These are phyloP conservation scores for Malacoctenus gilli DNA, from an alignment of 2,797 vertebrate genomes.

Conservation along the genomic window DNA sequence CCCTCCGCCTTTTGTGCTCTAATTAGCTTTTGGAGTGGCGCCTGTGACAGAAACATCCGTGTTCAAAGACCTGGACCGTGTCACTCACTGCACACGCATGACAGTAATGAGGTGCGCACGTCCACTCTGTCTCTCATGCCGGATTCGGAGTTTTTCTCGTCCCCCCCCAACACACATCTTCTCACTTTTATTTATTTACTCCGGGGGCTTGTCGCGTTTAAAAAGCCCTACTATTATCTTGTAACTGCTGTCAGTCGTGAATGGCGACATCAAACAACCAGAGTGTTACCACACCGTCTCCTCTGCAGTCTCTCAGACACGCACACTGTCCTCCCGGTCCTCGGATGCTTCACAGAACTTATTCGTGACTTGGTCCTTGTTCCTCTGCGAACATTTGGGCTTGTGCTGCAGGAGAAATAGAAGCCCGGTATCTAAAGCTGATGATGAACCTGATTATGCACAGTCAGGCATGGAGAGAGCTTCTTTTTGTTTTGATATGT, in stretches of 20 bases:
- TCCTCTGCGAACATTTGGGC: slow-evolving; percentile 27
- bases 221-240: slow-evolving; percentile 50
- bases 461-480: slow-evolving; percentile 21
- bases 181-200: slow-evolving; percentile 42
- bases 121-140: slow-evolving; percentile 32
- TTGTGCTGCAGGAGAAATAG: slow-evolving; percentile 16
- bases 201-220: slow-evolving; percentile 49
- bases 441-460: slow-evolving; percentile 31
- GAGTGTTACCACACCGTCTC: slow-evolving; percentile 29
- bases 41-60: slow-evolving; percentile 51
- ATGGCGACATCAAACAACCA: slow-evolving; percentile 47
- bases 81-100: slow-evolving; percentile 17
- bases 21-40: slow-evolving; percentile 65
- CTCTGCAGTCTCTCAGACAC: slow-evolving; percentile 18
- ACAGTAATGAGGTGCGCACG: slow-evolving; percentile 55
- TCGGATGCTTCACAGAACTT: slow-evolving; percentile 46
- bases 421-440: slow-evolving; percentile 42
- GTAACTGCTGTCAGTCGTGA: slow-evolving; percentile 60
- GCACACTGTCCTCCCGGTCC: slow-evolving; percentile 27
- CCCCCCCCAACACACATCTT: not conserved
- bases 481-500: slow-evolving; percentile 41
- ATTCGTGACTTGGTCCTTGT: slow-evolving; percentile 41
- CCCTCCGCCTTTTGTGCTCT: slow-evolving; percentile 53
- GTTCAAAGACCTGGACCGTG: slow-evolving; percentile 53
- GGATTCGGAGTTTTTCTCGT: slow-evolving; percentile 24